Evolutionary conservation across 2,797 vertebrate species (phyloP).

Genomic region (Heliangelus exortis): DNA sequence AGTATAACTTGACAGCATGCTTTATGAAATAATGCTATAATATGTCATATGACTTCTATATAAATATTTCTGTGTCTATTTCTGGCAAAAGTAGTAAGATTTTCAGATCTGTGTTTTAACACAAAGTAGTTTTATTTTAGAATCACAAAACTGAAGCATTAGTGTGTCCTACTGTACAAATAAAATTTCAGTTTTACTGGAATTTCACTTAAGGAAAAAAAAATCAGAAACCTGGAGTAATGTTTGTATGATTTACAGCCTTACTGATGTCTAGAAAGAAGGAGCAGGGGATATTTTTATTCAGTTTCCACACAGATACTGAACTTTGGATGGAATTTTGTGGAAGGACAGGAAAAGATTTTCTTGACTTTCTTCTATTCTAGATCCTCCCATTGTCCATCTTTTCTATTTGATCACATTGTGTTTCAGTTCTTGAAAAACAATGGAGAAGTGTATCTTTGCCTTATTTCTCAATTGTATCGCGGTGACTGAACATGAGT

Average conservation of each 20-base stretch:
- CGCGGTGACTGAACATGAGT: neutral
- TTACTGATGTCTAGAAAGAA: neutral
- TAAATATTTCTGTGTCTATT: neutral
- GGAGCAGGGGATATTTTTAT: neutral
- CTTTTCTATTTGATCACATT: neutral
- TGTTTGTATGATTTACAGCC: neutral
- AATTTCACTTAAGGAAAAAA: neutral
- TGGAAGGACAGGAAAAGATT: neutral
- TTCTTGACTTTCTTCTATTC: neutral
- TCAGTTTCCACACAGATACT: neutral
- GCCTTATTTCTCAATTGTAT: neutral
- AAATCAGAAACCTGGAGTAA: neutral
- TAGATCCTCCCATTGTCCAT: neutral
- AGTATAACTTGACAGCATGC: neutral
- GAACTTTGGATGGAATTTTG: neutral
- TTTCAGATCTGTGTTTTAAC: neutral
- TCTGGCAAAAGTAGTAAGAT: neutral
- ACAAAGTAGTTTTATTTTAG: neutral
- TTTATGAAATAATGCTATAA: slow-evolving; percentile 5
- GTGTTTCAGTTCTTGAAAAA: neutral
- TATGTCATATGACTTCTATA: neutral
- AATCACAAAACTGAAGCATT: neutral
- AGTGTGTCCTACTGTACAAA: neutral
- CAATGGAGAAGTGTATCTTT: neutral
- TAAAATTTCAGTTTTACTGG: neutral